A percentile compares a stretch with the other conserved stretches of the same genome.
Evolutionary conservation across 2,797 vertebrate species (phyloP).

Genomic region (Leucoraja ocellata): DNA sequence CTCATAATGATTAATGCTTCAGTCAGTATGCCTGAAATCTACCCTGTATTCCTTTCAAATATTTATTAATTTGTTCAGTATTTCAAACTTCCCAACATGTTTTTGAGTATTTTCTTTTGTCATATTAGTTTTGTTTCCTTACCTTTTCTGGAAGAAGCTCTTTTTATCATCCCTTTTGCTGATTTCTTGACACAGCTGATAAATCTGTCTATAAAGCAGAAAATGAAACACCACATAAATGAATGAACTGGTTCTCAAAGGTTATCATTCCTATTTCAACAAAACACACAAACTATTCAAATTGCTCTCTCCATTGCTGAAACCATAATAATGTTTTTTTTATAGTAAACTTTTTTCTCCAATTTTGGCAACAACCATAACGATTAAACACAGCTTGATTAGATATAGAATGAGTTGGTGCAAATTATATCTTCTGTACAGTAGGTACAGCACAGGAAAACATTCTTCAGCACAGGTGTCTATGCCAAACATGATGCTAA

Average conservation of each 20-base stretch:
- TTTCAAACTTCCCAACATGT: background rate
- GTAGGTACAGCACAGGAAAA: too few species aligned
- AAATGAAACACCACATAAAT: constrained; percentile 3
- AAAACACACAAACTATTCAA: background rate
- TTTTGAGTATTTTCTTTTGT: background rate
- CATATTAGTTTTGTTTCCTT: constrained; percentile 42
- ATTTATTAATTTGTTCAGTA: background rate
- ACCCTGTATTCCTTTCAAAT: background rate
- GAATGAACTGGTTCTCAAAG: background rate
- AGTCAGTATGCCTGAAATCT: background rate
- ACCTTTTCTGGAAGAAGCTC: constrained; percentile 69
- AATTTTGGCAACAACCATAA: background rate
- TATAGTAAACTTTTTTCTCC: background rate
- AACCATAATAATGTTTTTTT: background rate
- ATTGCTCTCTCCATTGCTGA: background rate
- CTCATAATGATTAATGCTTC: too few species aligned
- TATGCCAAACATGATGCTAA: too few species aligned
- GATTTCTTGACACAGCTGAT: constrained; percentile 78
- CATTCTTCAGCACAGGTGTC: too few species aligned
- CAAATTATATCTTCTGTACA: background rate
- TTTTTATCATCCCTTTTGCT: constrained; percentile 73
- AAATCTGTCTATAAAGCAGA: constrained; percentile 64
- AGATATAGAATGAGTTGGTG: background rate
- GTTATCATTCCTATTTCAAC: background rate
- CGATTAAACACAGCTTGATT: background rate